phyloP scores from a whole-genome alignment of 2,113 vertebrate genomes.

The Antennarius striatus region DNA sequence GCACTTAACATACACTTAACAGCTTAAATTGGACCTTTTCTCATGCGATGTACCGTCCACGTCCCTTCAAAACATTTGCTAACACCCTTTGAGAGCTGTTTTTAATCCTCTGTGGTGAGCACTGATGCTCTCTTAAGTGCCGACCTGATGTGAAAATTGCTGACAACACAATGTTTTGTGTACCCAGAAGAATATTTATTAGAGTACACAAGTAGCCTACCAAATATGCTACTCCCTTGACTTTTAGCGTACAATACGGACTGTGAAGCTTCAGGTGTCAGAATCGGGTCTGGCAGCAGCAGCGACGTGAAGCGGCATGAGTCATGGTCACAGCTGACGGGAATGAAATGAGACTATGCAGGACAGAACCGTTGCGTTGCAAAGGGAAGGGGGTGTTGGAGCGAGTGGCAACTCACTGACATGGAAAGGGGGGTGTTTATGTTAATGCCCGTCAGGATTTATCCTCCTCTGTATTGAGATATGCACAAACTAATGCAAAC shows the following conservation, averaged over 20 bases:
- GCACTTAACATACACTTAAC: neutral
- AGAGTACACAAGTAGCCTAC: neutral
- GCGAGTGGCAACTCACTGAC: constrained; percentile 50
- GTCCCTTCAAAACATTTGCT: constrained; percentile 4
- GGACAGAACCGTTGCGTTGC: constrained; percentile 19
- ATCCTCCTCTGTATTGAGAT: constrained; percentile 31
- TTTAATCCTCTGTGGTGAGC: constrained; percentile 31
- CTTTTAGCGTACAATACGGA: neutral
- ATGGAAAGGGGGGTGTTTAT: constrained; percentile 53
- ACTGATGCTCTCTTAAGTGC: constrained; percentile 1
- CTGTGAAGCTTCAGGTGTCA: constrained; percentile 19
- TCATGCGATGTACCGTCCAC: neutral
- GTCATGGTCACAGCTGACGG: constrained; percentile 53
- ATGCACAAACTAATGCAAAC: constrained; percentile 24
- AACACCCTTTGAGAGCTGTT: constrained; percentile 20
- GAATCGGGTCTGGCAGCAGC: constrained; percentile 20
- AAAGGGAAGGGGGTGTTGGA: neutral
- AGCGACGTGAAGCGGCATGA: constrained; percentile 24
- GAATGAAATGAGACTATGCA: constrained; percentile 43
- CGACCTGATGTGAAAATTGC: constrained; percentile 18
- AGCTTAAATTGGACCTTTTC: neutral
- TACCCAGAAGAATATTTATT: neutral
- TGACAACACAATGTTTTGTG: constrained; percentile 13
- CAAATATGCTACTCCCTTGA: neutral
- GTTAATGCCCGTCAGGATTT: constrained; percentile 64